Percentiles rank a stretch among this genome's conserved stretches.
phyloP scores from a whole-genome alignment of 2,797 vertebrate species.

The Sebastes flavidus region DNA sequence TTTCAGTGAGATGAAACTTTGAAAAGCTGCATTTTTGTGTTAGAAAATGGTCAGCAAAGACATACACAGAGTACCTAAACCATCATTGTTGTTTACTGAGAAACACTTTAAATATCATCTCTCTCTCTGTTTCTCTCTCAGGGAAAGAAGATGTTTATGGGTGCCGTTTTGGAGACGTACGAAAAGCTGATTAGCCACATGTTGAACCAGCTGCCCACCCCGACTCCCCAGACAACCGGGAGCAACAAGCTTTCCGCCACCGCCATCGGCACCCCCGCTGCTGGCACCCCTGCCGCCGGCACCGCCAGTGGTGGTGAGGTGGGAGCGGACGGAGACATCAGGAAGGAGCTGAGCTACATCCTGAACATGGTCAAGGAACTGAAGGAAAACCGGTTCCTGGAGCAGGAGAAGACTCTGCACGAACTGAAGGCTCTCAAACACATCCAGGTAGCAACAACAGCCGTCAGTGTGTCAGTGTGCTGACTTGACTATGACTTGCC shows the following conservation, averaged over 20 bases:
- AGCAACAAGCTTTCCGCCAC: neutral
- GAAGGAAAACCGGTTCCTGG: neutral
- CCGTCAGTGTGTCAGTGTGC: too few relatives aligned
- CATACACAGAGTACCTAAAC: neutral
- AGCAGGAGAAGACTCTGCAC: slow-evolving; percentile 38
- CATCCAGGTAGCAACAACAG: slow-evolving; percentile 44
- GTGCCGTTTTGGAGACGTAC: slow-evolving; percentile 51
- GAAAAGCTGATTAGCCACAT: slow-evolving; percentile 54
- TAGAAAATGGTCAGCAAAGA: neutral
- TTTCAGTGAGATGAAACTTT: neutral
- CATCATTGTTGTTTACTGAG: neutral
- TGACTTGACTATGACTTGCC: too few relatives aligned
- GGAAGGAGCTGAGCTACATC: slow-evolving; percentile 21
- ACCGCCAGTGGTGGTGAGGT: accelerated
- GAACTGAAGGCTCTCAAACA: slow-evolving; percentile 5
- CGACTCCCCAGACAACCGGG: neutral
- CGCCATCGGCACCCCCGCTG: neutral
- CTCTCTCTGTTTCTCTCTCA: slow-evolving; percentile 1
- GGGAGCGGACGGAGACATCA: accelerated
- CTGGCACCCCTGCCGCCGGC: too few relatives aligned
- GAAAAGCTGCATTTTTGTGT: neutral
- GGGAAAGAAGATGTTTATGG: slow-evolving; percentile 43
- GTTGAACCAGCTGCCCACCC: slow-evolving; percentile 43
- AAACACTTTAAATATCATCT: neutral
- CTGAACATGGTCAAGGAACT: slow-evolving; percentile 23